Conservation (phyloP, 2,797 vertebrate genomes). For the Smutsia gigantea region DNA sequence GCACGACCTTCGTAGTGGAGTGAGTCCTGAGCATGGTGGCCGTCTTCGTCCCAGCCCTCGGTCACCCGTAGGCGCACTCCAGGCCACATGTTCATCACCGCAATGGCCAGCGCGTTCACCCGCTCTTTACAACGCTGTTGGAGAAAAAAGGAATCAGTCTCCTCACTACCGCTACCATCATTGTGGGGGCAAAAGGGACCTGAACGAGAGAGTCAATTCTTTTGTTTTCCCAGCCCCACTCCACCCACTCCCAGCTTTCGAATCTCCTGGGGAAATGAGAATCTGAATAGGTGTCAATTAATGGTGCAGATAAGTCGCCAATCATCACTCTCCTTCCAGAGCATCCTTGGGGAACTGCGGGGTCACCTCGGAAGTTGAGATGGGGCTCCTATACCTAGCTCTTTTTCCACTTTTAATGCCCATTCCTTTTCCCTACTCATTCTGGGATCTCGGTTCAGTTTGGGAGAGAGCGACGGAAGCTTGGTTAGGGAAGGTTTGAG, state of each 20-base stretch:
- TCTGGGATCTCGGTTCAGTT: background rate
- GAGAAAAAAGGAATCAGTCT: background rate
- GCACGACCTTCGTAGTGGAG: constrained; percentile 98
- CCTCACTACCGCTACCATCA: background rate
- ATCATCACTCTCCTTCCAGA: background rate
- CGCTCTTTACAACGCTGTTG: constrained; percentile 96
- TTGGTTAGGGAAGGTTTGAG: constrained; percentile 18
- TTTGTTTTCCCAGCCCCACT: background rate
- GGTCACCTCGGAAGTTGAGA: background rate
- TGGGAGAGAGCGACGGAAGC: background rate
- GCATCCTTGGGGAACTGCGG: background rate
- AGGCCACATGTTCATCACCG: constrained; percentile 99
- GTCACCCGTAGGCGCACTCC: constrained; percentile 96
- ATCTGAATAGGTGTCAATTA: background rate
- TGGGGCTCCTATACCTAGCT: background rate
- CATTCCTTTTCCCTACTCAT: background rate
- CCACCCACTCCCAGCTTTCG: background rate
- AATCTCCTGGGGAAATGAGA: background rate
- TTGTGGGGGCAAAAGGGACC: background rate
- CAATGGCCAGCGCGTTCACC: constrained; percentile 95
- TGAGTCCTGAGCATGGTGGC: constrained; percentile 95
- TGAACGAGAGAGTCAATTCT: background rate
- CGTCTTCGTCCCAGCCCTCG: constrained; percentile 98
- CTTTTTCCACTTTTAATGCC: background rate
- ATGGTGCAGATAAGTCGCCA: background rate